These are phyloP conservation scores for Pseudotriccus pelzelni DNA, from an alignment of 2,797 vertebrate species.

Conservation along the genomic window DNA sequence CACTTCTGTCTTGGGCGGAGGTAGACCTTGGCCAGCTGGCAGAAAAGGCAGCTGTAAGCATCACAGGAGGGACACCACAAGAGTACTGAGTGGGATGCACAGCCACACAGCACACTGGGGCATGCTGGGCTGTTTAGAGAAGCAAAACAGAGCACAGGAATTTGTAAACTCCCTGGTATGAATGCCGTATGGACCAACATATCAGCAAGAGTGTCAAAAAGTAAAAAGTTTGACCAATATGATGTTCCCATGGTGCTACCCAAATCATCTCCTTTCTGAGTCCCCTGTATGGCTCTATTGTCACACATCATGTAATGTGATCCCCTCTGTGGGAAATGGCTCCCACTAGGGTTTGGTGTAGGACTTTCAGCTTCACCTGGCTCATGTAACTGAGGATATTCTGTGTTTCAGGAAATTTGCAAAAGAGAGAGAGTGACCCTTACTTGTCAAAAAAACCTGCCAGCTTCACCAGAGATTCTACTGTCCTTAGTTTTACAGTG, in stretches of 20 bases:
- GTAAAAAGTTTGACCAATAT: neutral
- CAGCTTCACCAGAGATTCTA: neutral
- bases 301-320: neutral
- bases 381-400: neutral
- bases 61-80: neutral
- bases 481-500: neutral
- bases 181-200: neutral
- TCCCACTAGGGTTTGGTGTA: neutral
- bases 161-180: neutral
- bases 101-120: neutral
- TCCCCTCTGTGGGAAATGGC: neutral
- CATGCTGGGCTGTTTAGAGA: neutral
- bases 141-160: neutral
- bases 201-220: neutral
- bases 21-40: conserved; percentile 1
- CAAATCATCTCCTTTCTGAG: neutral
- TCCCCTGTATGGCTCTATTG: neutral
- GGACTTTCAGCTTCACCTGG: neutral
- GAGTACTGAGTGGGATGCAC: neutral
- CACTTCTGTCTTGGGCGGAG: neutral
- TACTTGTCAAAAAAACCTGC: neutral
- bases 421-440: neutral
- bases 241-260: neutral
- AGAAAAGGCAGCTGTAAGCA: neutral
- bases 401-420: neutral